Percentiles rank a stretch among this genome's conserved stretches.
These are phyloP conservation scores for Luperina testacea DNA, from an alignment of 2,888 invertebrate genomes.

Conservation along the genomic window DNA sequence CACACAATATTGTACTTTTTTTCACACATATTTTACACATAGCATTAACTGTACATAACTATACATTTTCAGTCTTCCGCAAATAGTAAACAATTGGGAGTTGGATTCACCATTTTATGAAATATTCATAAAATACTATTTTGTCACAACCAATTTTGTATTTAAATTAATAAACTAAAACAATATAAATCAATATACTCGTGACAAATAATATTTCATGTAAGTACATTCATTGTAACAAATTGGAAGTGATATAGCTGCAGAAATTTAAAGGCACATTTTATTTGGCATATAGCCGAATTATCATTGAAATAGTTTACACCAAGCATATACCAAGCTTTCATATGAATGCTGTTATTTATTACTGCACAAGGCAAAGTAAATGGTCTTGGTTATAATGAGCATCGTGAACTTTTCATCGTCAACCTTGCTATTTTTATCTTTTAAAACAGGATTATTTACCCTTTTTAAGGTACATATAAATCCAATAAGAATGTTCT, in stretches of 20 bases:
- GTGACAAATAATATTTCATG: slow-evolving; percentile 78
- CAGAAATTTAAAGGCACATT: slow-evolving; percentile 82
- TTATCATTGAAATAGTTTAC: slow-evolving; percentile 52
- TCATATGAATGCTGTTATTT: slow-evolving; percentile 40
- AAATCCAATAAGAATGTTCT: slow-evolving; percentile 51
- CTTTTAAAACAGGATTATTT: slow-evolving; percentile 59
- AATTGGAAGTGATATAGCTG: slow-evolving; percentile 65
- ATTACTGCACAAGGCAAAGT: slow-evolving; percentile 77
- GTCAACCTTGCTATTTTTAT: slow-evolving; percentile 69
- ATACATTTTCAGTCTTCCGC: slow-evolving; percentile 84
- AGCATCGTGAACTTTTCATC: slow-evolving; percentile 84
- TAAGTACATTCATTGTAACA: slow-evolving; percentile 65
- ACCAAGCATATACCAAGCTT: slow-evolving; percentile 35
- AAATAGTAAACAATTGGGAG: slow-evolving; percentile 72
- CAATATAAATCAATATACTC: slow-evolving; percentile 52
- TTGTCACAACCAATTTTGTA: slow-evolving; percentile 74
- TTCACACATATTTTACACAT: slow-evolving; percentile 82
- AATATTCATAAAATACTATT: slow-evolving; percentile 72
- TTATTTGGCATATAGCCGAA: slow-evolving; percentile 76
- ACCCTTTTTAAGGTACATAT: slow-evolving; percentile 50
- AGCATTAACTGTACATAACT: slow-evolving; percentile 81
- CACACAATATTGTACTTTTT: slow-evolving; percentile 82
- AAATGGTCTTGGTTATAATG: slow-evolving; percentile 81
- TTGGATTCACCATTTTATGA: slow-evolving; percentile 59
- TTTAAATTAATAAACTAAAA: slow-evolving; percentile 38